Base-by-base conservation (phyloP, 2,888 invertebrate species). In the Apamea anceps region DNA sequence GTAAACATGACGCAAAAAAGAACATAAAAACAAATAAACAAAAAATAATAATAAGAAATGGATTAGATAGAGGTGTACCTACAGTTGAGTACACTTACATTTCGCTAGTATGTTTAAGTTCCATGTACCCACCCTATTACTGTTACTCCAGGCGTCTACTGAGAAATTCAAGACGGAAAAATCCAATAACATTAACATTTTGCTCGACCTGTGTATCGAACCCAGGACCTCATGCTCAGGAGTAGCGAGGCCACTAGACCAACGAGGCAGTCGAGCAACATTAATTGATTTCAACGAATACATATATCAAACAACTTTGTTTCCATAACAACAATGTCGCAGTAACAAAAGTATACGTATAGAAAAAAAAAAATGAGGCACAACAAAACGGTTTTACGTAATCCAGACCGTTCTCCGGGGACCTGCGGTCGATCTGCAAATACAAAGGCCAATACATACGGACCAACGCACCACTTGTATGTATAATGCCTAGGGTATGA, bases 381-480 rank as follows among this genome's bases (percentile, higher is more conserved):
- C 32, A 71, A 77, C 54, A 75, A 71, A 77, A 77, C 65, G 25
- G 51, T 10, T 70, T 54, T 72, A 65, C 45, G 62, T 32, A 66
- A 54, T 67, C 60, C 48, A 25, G 48, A 70, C 32, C n/a, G 48
- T 25, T 63, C 54, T n/a, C 71, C 13, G 21, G 62, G n/a, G 77
- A 76, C 21, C 65, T 74, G 66, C 28, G 63, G 63, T n/a, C 70
- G 62, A 73, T 85, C 37, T 63, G 25, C n/a, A 54, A 71, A 82
- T 67, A 87, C 54, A 87, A 67, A 60, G 45, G 10, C 15, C 66
- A 74, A 67, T 71, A 77, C 63, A 71, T 42, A 65, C 67, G 68
- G 42, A 67, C 67, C 62, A 77, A 70, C 13, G 54, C 62, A n/a
- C 65, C 18, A 62, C 15, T 62, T 51, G 15, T 75, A 54, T 67